Evolutionary conservation across 2,797 vertebrate genomes (phyloP), one percentile per base, ranked within the genome.

Genomic region (Peromyscus eremicus): DNA sequence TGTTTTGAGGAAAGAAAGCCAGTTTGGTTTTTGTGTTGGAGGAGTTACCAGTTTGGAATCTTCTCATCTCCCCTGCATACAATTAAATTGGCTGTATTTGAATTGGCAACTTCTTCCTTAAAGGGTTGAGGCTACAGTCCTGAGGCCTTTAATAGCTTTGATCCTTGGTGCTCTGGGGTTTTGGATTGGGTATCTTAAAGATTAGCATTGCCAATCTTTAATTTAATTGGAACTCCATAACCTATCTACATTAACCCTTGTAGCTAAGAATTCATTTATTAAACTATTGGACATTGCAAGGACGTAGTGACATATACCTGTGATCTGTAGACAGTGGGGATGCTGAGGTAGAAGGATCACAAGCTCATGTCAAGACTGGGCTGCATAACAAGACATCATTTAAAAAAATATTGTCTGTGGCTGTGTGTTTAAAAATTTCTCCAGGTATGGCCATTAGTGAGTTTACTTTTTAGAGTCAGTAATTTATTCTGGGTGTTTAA

Each of bases 191-290:
- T 80, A 92, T 46, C 49, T 7, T 3, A 37, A 95, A 57, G 62
- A 60, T 75, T 89, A 52, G 57, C 46, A 75, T 84, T 80, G 77
- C 77, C 6, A 21, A 43, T 25, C 68, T 92, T 94, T 94, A 87
- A 95, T 94, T 91, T 73, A 95, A 71, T 94, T 49, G 64, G 4
- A 34, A 71, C 25, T 21, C 10, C 10, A n/a, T 87, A 81, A 94
- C 19, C 4, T 8, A 3, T 34, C 77, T 70, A 25, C 32, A 40
- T 34, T 87, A 83, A 94, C 23, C 71, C 68, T 79, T 60, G 19
- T 73, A 94, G 46, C 27, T 95, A 88, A 90, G 68, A 37, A 71
- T 92, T 76, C 62, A 46, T 79, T 95, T 94, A 60, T 86, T 95
- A 95, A 92, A 89, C 89, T 82, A 60, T 46, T 68, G 43, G 43